These are phyloP conservation scores for Ptilonorhynchus violaceus DNA, from an alignment of 2,113 vertebrate genomes.

Conservation along the genomic window DNA sequence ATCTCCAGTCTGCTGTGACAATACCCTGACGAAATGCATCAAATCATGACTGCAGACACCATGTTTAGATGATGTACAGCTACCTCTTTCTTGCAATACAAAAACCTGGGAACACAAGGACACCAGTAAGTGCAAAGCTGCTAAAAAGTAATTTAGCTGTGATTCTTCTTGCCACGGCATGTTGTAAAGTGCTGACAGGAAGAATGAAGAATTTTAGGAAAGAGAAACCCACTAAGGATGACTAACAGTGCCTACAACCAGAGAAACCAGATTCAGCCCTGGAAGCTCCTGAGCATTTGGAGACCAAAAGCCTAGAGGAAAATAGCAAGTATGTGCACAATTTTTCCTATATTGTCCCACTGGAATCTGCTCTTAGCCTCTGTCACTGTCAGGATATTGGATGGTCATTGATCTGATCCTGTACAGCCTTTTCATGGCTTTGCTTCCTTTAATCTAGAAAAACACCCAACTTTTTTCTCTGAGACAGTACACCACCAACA, in stretches of 20 bases:
- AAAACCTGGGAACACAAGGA: neutral
- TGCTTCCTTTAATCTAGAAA: neutral
- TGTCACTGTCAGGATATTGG: neutral
- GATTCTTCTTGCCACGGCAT: neutral
- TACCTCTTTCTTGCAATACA: neutral
- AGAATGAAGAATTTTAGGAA: neutral
- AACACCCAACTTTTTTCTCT: neutral
- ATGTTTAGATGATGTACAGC: neutral
- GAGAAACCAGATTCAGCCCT: neutral
- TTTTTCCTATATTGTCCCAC: neutral
- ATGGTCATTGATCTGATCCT: conserved; percentile 4
- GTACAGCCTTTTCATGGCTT: neutral
- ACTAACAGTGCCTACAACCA: neutral
- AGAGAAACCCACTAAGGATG: neutral
- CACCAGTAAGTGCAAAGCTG: neutral
- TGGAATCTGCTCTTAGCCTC: neutral
- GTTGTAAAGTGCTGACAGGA: neutral
- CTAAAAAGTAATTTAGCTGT: neutral
- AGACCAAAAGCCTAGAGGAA: neutral
- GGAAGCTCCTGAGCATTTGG: neutral
- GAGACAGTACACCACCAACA: neutral
- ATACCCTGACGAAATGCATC: neutral
- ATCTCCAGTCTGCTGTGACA: neutral
- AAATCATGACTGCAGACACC: neutral
- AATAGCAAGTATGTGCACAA: neutral